Percentiles rank a stretch among this genome's conserved stretches.
phyloP scores from a whole-genome alignment of 2,797 vertebrate genomes.

The Parotocinclus haroldoi region DNA sequence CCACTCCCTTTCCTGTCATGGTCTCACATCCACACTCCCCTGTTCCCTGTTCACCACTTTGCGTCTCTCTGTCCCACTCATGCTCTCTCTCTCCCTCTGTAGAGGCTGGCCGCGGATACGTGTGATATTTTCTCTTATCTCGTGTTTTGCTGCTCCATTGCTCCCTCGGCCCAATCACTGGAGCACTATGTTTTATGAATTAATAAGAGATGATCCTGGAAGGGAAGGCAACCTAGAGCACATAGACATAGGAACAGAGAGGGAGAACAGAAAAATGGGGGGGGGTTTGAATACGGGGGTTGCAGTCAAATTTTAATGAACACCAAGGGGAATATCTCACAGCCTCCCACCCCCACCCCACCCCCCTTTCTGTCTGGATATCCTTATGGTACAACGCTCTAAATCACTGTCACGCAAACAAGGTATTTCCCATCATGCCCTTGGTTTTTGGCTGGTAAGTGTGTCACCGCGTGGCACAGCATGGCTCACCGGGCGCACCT shows the following conservation, averaged over 20 bases:
- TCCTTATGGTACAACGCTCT: constrained; percentile 66
- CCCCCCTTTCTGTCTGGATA: constrained; percentile 54
- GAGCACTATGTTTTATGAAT: constrained; percentile 79
- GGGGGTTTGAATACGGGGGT: constrained; percentile 54
- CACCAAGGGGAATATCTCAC: constrained; percentile 76
- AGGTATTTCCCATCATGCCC: constrained; percentile 78
- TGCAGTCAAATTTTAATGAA: constrained; percentile 81
- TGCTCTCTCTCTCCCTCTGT: constrained; percentile 30
- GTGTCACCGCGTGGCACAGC: constrained; percentile 66
- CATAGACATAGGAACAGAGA: constrained; percentile 59
- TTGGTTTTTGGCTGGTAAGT: constrained; percentile 72
- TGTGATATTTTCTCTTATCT: constrained; percentile 74
- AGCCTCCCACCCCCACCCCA: constrained; percentile 14
- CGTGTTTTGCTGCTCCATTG: constrained; percentile 72
- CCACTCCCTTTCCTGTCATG: constrained; percentile 28
- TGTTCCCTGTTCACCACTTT: constrained; percentile 43
- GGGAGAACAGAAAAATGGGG: constrained; percentile 51
- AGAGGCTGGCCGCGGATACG: constrained; percentile 59
- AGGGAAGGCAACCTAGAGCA: constrained; percentile 67
- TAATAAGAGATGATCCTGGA: constrained; percentile 81
- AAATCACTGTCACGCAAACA: constrained; percentile 78
- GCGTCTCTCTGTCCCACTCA: constrained; percentile 17
- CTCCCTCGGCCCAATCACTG: constrained; percentile 72
- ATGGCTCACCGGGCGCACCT: constrained; percentile 67
- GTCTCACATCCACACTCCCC: constrained; percentile 46